Evolutionary conservation across 2,888 invertebrate genomes (phyloP), one percentile per base, ranked within the genome.

Genomic region (Aproaerema taeniolella): DNA sequence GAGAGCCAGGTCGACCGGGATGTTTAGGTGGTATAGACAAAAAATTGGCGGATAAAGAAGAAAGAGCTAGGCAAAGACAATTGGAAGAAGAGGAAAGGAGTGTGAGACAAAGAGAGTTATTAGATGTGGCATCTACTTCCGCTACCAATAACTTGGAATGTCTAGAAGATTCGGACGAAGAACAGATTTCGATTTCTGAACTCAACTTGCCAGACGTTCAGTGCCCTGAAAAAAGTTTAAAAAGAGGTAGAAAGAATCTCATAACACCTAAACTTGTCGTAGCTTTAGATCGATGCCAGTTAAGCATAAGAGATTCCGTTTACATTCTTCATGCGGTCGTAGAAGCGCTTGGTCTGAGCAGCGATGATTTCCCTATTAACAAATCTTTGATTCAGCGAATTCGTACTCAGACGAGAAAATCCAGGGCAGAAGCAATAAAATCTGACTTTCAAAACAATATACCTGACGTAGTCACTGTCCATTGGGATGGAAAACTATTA

Each of bases 401-500:
- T 45, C 54, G 45, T 6, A 42, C 41, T 14, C 35, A 45, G 20
- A 36, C 1, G 8, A 34, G 42, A 41, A 61, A 58, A 42, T 38
- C 52, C 9, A 39, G 53, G 9, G 58, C 61, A 20, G 49, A 54
- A 52, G 29, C 52, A 12, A 67, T 63, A 52, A 59, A 65, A 42
- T 25, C 54, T 1, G 50, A 61, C 50, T 63, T 65, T 42, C 52
- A 65, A 45, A 61, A 62, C 37, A 42, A 60, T 15, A 36, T 63
- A 37, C 55, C 60, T 13, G 59, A 60, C 10, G 31, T 42, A 20
- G 58, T 64, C 3, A 60, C 55, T 15, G 47, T 62, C 41, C 58
- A 62, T 36, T 64, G 58, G 58, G 60, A 62, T 48, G 55, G 62
- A 6, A 67, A 66, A 56, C 37, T 63, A 20, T 63, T 63, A 41